Evolutionary conservation across 2,888 invertebrate species (phyloP).

Genomic region (Stenotaenia linearis): DNA sequence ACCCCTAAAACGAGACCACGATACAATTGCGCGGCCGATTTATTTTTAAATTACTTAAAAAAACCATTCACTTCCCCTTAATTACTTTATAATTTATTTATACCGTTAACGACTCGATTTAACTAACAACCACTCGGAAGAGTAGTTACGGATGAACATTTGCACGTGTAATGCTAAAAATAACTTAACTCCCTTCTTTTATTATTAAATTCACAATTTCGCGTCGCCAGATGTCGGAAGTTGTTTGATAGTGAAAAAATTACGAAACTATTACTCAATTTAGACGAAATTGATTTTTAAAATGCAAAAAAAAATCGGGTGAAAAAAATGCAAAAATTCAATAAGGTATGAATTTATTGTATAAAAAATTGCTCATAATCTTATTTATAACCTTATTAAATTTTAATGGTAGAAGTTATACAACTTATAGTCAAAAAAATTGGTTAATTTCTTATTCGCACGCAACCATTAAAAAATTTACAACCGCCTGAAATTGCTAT

Average conservation of each 20-base stretch:
- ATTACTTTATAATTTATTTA: neutral
- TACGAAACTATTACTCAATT: neutral
- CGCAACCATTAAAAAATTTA: constrained; percentile 6
- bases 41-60: neutral
- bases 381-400: neutral
- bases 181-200: neutral
- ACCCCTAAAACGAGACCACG: neutral
- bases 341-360: too few species aligned
- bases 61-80: neutral
- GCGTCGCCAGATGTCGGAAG: constrained; percentile 17
- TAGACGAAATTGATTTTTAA: too few species aligned
- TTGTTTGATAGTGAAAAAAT: neutral
- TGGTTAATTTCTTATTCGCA: neutral
- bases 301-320: too few species aligned
- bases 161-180: neutral
- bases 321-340: too few species aligned
- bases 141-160: neutral
- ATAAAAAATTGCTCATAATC: too few species aligned
- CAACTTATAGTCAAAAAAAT: neutral
- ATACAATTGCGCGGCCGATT: neutral
- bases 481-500: neutral
- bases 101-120: neutral
- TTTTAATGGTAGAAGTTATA: neutral
- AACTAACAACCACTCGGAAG: neutral
- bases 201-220: neutral